Evolutionary conservation across 2,113 vertebrate genomes (phyloP).

Genomic region (Pelecanus crispus): DNA sequence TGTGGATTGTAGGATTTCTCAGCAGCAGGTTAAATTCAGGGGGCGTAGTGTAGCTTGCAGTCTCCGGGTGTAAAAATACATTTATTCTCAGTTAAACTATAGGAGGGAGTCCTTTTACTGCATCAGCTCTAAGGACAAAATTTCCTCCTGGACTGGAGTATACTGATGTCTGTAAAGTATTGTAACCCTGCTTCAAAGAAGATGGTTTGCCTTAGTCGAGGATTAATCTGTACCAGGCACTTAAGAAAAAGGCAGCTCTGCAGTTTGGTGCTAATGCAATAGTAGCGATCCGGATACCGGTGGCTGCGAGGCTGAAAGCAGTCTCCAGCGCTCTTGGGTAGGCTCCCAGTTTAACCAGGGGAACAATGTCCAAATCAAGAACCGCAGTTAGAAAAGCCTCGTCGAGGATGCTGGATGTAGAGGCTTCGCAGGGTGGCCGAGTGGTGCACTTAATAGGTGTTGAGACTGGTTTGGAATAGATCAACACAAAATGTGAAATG

Average conservation of each 20-base stretch:
- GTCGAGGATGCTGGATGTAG: fast-evolving
- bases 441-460: fast-evolving
- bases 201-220: background rate
- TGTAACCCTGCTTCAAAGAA: background rate
- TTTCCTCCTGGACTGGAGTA: fast-evolving
- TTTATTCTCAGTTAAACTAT: background rate
- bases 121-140: background rate
- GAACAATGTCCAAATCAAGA: fast-evolving
- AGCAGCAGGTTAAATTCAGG: slow-evolving; percentile 61
- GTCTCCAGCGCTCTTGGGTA: background rate
- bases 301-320: background rate
- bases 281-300: fast-evolving
- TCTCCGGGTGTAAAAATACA: slow-evolving; percentile 38
- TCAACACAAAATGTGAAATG: fast-evolving
- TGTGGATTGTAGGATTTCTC: slow-evolving; percentile 19
- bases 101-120: background rate
- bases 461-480: background rate
- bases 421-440: background rate
- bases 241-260: background rate
- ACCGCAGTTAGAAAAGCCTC: fast-evolving
- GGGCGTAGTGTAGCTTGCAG: slow-evolving; percentile 10
- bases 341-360: background rate
- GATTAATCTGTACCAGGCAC: background rate
- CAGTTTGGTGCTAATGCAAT: background rate
- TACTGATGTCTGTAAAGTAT: fast-evolving